These are phyloP conservation scores for Mesorhabditis belari DNA, from an alignment of 2,888 invertebrate species.

Conservation along the genomic window DNA sequence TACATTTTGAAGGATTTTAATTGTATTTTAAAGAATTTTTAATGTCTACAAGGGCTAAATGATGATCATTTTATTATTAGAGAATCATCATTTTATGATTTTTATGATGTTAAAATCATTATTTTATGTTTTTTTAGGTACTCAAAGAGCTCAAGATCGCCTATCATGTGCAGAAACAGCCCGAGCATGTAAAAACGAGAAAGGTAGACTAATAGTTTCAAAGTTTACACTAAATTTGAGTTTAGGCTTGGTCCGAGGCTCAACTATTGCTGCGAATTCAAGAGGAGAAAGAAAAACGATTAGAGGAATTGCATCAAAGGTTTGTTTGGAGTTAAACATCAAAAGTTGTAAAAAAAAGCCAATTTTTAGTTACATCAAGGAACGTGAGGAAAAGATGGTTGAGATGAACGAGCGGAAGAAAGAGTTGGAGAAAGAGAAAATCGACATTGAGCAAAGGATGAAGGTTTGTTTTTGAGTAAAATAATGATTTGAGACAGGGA, in stretches of 20 bases:
- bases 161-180: conserved; percentile 45
- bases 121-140: conserved; percentile 1
- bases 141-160: conserved; percentile 45
- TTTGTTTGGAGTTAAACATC: conserved; percentile 12
- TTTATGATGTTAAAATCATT: neutral
- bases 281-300: conserved; percentile 42
- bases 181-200: conserved; percentile 38
- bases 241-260: conserved; percentile 46
- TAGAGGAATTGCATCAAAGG: conserved; percentile 33
- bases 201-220: conserved; percentile 12
- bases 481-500: too few species aligned
- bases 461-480: neutral
- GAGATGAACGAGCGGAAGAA: conserved; percentile 16
- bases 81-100: neutral
- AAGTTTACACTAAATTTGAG: conserved; percentile 4
- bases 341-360: neutral
- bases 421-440: conserved; percentile 21
- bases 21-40: neutral
- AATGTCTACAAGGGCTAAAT: neutral
- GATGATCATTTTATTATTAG: neutral
- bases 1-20: neutral
- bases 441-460: conserved; percentile 5
- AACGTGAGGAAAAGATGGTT: conserved; percentile 17
- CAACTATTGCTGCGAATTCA: conserved; percentile 39
- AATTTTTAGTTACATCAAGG: conserved; percentile 9